These are phyloP conservation scores for Narcine bancroftii DNA, from an alignment of 2,113 vertebrate species.

Conservation along the genomic window DNA sequence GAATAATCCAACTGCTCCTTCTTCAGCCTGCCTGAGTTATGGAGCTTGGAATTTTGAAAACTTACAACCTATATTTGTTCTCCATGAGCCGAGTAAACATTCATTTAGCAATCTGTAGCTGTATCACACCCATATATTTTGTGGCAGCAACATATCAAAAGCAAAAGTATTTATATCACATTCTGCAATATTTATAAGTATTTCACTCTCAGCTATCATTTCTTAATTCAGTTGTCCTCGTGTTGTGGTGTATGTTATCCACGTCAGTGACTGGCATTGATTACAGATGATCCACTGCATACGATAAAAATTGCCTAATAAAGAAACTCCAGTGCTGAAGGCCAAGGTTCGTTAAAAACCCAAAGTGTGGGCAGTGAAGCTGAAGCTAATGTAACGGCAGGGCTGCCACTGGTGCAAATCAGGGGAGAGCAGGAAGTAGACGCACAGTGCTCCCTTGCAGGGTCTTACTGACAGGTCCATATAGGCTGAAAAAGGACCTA, in stretches of 20 bases:
- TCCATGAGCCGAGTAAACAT: not conserved
- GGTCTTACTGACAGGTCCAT: too few species aligned
- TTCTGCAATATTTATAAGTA: not conserved
- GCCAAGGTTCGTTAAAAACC: not conserved
- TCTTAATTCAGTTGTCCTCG: too few species aligned
- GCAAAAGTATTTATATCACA: not conserved
- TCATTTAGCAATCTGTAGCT: constrained; percentile 20
- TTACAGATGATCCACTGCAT: not conserved
- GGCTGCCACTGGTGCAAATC: too few species aligned
- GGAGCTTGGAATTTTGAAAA: not conserved
- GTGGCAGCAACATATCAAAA: not conserved
- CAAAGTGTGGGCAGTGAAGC: too few species aligned
- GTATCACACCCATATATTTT: not conserved
- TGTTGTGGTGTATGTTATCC: not conserved
- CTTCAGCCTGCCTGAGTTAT: not conserved
- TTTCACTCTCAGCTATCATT: too few species aligned
- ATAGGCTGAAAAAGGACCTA: too few species aligned
- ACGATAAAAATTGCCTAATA: not conserved
- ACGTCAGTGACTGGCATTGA: not conserved
- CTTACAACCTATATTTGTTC: not conserved
- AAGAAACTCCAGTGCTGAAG: not conserved
- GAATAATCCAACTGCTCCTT: not conserved
- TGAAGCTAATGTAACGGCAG: too few species aligned
- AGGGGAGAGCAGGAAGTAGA: too few species aligned
- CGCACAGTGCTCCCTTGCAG: too few species aligned